Conservation (phyloP, 2,113 vertebrate species). For the Pyxicephalus adspersus region DNA sequence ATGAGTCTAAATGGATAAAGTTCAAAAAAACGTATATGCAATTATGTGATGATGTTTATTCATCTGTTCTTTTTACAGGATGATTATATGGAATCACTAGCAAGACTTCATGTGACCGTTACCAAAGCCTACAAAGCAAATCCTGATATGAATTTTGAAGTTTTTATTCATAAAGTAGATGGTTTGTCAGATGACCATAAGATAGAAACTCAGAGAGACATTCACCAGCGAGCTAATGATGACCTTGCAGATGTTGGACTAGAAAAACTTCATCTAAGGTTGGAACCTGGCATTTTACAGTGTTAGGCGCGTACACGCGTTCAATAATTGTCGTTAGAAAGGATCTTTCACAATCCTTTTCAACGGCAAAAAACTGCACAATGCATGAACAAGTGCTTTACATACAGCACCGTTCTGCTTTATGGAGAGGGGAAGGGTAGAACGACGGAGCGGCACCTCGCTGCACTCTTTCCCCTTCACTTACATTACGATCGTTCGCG, state of each 20-base stretch:
- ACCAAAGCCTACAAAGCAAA: slow-evolving; percentile 97
- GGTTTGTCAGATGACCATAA: slow-evolving; percentile 98
- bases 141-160: slow-evolving; percentile 98
- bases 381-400: too few relatives aligned
- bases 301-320: too few relatives aligned
- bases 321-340: too few relatives aligned
- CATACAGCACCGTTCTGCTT: too few relatives aligned
- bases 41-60: background rate
- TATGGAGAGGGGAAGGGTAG: too few relatives aligned
- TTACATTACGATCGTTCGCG: too few relatives aligned
- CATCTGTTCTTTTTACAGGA: slow-evolving; percentile 72
- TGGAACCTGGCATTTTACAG: slow-evolving; percentile 47
- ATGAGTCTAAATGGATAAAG: too few relatives aligned
- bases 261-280: slow-evolving; percentile 98
- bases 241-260: slow-evolving; percentile 95
- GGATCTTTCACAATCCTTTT: too few relatives aligned
- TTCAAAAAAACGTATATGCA: too few relatives aligned
- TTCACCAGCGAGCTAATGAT: slow-evolving; percentile 98
- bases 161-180: slow-evolving; percentile 99
- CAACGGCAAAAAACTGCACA: too few relatives aligned
- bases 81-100: slow-evolving; percentile 97
- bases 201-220: slow-evolving; percentile 98
- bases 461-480: too few relatives aligned
- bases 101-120: slow-evolving; percentile 95
- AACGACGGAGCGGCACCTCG: too few relatives aligned